phyloP scores from a whole-genome alignment of 2,888 invertebrate species.

The Mesoligia furuncula region DNA sequence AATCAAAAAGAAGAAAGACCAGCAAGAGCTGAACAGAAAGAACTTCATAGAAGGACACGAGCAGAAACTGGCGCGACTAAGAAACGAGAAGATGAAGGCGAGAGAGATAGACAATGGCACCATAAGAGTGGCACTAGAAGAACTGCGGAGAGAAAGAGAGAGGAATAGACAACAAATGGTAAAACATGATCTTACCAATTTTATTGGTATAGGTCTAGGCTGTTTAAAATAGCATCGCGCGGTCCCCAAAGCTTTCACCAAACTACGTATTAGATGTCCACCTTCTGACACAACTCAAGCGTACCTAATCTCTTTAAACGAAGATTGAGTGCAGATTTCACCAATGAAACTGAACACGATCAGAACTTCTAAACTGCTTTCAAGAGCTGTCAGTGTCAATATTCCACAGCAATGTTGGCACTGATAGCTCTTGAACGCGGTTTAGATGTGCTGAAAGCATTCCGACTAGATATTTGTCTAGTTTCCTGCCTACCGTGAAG shows the following conservation, averaged over 20 bases:
- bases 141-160: slow-evolving; percentile 75
- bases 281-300: neutral
- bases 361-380: no score
- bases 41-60: slow-evolving; percentile 84
- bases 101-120: slow-evolving; percentile 78
- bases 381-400: no score
- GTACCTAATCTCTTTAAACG: neutral
- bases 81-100: slow-evolving; percentile 76
- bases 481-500: no score
- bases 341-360: no score
- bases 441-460: no score
- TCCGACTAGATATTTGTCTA: no score
- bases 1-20: slow-evolving; percentile 82
- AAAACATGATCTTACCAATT: neutral
- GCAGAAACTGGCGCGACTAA: slow-evolving; percentile 74
- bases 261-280: neutral
- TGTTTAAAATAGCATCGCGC: neutral
- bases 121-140: slow-evolving; percentile 78
- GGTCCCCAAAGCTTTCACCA: neutral
- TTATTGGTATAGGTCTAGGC: neutral
- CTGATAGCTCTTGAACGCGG: no score
- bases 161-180: slow-evolving; percentile 79
- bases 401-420: no score
- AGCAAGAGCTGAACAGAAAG: slow-evolving; percentile 79
- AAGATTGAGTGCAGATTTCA: no score